Evolutionary conservation across 2,113 vertebrate species (phyloP).

Genomic region (Glaucomys volans): DNA sequence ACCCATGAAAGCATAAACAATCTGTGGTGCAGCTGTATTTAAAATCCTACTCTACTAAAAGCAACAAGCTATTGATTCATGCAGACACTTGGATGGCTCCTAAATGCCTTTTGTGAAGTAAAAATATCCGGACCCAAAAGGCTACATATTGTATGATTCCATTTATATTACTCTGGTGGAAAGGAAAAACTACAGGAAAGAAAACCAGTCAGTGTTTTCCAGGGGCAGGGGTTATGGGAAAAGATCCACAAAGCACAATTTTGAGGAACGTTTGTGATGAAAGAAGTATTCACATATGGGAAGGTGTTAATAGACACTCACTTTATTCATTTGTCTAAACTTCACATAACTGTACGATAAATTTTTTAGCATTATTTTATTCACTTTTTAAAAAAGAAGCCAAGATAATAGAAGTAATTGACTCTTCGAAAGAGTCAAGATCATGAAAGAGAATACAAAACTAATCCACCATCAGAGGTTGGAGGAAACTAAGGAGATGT

Average conservation of each 20-base stretch:
- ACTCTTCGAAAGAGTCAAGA: neutral
- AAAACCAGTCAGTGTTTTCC: neutral
- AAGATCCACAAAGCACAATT: neutral
- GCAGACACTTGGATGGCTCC: neutral
- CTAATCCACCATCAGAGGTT: neutral
- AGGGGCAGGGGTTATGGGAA: rapidly evolving
- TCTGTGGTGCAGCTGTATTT: neutral
- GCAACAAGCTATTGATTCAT: neutral
- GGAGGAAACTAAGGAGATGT: neutral
- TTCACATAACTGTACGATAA: neutral
- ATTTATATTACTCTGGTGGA: neutral
- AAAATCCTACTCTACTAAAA: neutral
- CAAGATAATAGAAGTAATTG: neutral
- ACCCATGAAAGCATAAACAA: neutral
- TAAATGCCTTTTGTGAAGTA: neutral
- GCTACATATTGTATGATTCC: neutral
- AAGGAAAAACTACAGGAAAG: neutral
- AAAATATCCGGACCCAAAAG: neutral
- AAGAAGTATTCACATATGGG: neutral
- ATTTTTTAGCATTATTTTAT: neutral
- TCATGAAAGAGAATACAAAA: neutral
- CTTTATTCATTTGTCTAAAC: neutral
- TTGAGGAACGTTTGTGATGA: neutral
- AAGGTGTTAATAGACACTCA: neutral
- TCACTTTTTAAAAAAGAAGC: neutral